Percentiles rank a stretch among this genome's conserved stretches.
These are phyloP conservation scores for Solenopsis fugax DNA, from an alignment of 1,140 invertebrate species.

Conservation along the genomic window DNA sequence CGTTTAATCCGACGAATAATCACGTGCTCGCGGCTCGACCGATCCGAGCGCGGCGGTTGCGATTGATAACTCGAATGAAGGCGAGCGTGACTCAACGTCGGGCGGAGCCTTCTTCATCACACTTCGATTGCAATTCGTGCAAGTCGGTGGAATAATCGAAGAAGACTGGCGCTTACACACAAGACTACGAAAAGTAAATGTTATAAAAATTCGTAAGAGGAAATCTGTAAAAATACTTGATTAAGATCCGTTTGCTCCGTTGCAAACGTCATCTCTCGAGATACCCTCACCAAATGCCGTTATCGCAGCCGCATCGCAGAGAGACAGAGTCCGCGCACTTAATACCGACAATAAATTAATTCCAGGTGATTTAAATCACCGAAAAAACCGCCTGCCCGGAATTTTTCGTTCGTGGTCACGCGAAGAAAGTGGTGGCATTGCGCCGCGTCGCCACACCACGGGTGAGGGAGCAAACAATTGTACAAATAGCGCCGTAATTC, in stretches of 20 bases:
- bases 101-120: background rate
- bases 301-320: background rate
- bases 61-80: conserved; percentile 62
- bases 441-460: conserved; percentile 48
- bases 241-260: background rate
- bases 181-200: background rate
- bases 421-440: conserved; percentile 71
- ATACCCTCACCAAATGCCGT: conserved; percentile 3
- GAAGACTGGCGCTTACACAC: background rate
- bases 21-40: conserved; percentile 35
- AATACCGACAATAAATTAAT: conserved; percentile 69
- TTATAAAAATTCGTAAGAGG: background rate
- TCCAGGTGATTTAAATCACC: conserved; percentile 59
- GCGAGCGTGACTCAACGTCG: background rate
- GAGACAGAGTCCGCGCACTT: conserved; percentile 1
- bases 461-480: conserved; percentile 84
- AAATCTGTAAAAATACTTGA: background rate
- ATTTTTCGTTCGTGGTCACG: conserved; percentile 82
- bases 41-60: conserved; percentile 12
- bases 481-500: conserved; percentile 85
- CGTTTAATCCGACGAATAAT: conserved; percentile 51
- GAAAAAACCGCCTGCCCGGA: conserved; percentile 70
- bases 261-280: conserved; percentile 11
- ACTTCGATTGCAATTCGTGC: background rate
- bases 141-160: conserved; percentile 23